Conservation (phyloP, 1,140 invertebrate species). For the Bombus difficillimus region DNA sequence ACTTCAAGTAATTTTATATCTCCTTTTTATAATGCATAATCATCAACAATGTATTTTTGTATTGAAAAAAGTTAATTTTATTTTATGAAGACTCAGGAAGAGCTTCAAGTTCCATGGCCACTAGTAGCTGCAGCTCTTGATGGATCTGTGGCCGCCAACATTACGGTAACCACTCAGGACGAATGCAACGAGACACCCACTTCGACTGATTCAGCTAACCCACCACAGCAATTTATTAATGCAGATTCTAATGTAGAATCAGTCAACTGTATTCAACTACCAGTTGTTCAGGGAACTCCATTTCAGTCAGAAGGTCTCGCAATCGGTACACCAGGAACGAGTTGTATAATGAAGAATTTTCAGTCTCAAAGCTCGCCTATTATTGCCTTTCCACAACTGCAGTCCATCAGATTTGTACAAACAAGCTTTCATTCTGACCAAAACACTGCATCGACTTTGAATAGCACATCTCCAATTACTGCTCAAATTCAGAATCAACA, state of each 20-base stretch:
- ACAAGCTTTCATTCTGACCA: slow-evolving; percentile 79
- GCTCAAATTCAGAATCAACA: slow-evolving; percentile 70
- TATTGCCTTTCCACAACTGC: slow-evolving; percentile 78
- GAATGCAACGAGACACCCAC: slow-evolving; percentile 77
- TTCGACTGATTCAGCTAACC: slow-evolving; percentile 71
- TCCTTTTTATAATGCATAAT: background rate
- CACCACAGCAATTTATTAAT: slow-evolving; percentile 67
- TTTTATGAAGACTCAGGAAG: slow-evolving; percentile 74
- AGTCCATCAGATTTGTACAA: slow-evolving; percentile 80
- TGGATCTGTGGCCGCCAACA: slow-evolving; percentile 77
- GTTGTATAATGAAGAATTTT: slow-evolving; percentile 78
- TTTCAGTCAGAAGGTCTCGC: slow-evolving; percentile 76
- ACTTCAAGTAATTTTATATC: background rate
- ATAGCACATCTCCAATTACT: slow-evolving; percentile 65
- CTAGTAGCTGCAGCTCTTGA: slow-evolving; percentile 79
- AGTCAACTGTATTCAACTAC: slow-evolving; percentile 77
- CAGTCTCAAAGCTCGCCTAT: slow-evolving; percentile 78
- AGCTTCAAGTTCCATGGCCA: slow-evolving; percentile 80
- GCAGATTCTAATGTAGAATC: slow-evolving; percentile 71
- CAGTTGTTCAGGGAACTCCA: slow-evolving; percentile 72
- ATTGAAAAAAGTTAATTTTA: slow-evolving; percentile 18
- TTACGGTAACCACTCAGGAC: slow-evolving; percentile 77
- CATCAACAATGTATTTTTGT: background rate
- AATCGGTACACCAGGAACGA: slow-evolving; percentile 70
- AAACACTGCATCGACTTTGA: slow-evolving; percentile 59